Evolutionary conservation across 2,113 vertebrate species (phyloP), one percentile per base, ranked within the genome.

Genomic region (Gila orcuttii): DNA sequence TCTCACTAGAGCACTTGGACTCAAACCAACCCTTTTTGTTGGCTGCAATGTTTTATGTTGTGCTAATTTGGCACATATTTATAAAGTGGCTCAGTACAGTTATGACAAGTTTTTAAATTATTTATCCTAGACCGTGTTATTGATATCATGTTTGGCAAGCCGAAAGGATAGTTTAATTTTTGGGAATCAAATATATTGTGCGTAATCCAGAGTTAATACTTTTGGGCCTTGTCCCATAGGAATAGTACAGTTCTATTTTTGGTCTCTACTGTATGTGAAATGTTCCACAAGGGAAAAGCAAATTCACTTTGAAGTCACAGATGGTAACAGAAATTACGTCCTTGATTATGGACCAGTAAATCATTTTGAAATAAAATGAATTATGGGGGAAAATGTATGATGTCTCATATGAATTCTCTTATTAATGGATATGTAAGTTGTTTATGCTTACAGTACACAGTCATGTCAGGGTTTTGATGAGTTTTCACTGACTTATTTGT

Each of bases 241-340:
- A 87, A 66, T 64, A 80, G 39, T 74, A 75, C 45, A 64, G 31
- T n/a, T 74, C 76, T 52, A 62, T 84, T 84, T 87, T 84, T 80
- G 69, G 3, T 52, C 42, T 66, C n/a, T 42, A 28, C 28, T 28
- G 28, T 28, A 78, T 33, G n/a, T 69, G 52, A 81, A 64, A 86
- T 17, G 31, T 78, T 87, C 36, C 47, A 77, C 36, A 69, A 31
- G 62, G 47, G 25, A 69, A 33, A 83, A 42, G 23, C 12, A 60
- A 79, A 73, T 83, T 31, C 21, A 13, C 69, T 36, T 31, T 59
- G 74, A 85, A 23, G 59, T 73, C 31, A 73, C 25, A 17, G 19
- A 60, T 77, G 55, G 62, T 69, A 69, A 79, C 52, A 87, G 36
- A 87, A 52, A 17, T 28, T 3, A 75, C 13, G 60, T 12, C 9